Percentiles rank a stretch among this genome's conserved stretches.
phyloP scores from a whole-genome alignment of 1,140 invertebrate genomes.

The Arctopsyche grandis region DNA sequence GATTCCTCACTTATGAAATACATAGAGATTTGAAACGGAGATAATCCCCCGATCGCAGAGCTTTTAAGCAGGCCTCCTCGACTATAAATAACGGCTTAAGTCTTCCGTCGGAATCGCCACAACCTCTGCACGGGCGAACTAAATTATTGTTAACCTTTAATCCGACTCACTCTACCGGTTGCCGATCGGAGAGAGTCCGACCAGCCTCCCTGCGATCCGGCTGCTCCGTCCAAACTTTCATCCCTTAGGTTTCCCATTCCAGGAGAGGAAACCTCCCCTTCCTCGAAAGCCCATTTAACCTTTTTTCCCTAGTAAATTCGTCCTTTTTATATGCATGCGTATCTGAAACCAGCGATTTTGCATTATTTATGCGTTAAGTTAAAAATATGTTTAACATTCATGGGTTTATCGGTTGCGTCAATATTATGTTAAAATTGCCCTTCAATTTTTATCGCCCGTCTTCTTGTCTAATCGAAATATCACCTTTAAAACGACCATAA shows the following conservation, averaged over 20 bases:
- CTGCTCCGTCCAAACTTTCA: background rate
- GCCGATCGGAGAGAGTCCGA: background rate
- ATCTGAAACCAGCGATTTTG: background rate
- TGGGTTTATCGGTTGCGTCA: too few relatives aligned
- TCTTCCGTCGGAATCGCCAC: slow-evolving; percentile 28
- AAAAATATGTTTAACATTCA: too few relatives aligned
- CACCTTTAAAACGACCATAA: too few relatives aligned
- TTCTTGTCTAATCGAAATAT: too few relatives aligned
- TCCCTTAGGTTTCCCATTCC: slow-evolving; percentile 1
- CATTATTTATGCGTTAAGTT: slow-evolving; percentile 11
- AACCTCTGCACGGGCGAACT: background rate
- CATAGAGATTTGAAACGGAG: background rate
- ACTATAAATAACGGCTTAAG: slow-evolving; percentile 24
- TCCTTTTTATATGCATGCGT: background rate
- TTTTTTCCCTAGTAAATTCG: slow-evolving; percentile 23
- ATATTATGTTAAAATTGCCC: too few relatives aligned
- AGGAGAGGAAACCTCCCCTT: background rate
- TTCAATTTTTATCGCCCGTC: too few relatives aligned
- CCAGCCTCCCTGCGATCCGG: background rate
- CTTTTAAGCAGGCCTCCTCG: background rate
- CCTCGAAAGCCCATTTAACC: background rate
- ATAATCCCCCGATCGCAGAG: background rate
- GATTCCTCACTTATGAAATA: background rate
- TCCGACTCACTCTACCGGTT: slow-evolving; percentile 4
- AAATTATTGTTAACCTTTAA: slow-evolving; percentile 31